A percentile compares a stretch with the other conserved stretches of the same genome.
phyloP scores from a whole-genome alignment of 2,797 vertebrate species.

The Harpagifer antarcticus region DNA sequence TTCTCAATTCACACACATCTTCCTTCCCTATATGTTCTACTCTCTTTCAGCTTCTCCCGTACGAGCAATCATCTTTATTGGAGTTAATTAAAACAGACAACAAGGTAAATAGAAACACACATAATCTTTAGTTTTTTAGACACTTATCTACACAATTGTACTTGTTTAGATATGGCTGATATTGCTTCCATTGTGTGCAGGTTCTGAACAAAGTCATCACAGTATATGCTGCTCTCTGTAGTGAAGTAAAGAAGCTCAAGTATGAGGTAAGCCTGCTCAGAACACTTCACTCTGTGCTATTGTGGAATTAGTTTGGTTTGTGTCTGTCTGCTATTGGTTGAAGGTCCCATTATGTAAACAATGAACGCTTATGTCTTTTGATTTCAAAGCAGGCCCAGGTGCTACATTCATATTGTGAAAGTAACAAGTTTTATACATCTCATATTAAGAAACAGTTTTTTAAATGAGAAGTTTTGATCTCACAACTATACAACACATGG shows the following conservation, averaged over 20 bases:
- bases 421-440: too few species aligned
- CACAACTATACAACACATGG: too few species aligned
- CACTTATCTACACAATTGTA: not conserved
- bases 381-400: too few species aligned
- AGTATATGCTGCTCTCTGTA: constrained; percentile 97
- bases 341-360: too few species aligned
- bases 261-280: constrained; percentile 89
- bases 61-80: constrained; percentile 94
- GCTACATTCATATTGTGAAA: too few species aligned
- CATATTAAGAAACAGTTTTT: too few species aligned
- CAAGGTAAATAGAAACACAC: constrained; percentile 85
- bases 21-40: constrained; percentile 10
- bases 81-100: constrained; percentile 99
- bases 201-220: constrained; percentile 99
- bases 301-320: not conserved
- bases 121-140: not conserved
- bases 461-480: too few species aligned
- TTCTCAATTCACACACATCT: constrained; percentile 8
- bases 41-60: constrained; percentile 91
- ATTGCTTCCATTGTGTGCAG: constrained; percentile 72
- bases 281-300: not conserved
- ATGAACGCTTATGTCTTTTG: too few species aligned
- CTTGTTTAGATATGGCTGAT: not conserved
- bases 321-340: not conserved
- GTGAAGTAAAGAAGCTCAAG: constrained; percentile 98